These are phyloP conservation scores for Tenualosa thibaudeaui DNA, from an alignment of 2,797 vertebrate genomes.

Conservation along the genomic window DNA sequence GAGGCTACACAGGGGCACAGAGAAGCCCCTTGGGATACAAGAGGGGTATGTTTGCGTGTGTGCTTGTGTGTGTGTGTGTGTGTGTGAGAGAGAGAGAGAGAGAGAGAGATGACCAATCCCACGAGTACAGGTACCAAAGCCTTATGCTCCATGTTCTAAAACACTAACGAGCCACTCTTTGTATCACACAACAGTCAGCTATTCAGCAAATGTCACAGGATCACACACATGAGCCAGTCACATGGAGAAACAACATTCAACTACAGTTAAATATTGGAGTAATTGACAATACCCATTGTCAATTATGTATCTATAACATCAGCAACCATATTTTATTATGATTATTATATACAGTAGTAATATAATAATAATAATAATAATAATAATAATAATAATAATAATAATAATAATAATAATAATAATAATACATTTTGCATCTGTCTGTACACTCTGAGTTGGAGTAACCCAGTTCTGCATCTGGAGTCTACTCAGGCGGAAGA, in stretches of 20 bases:
- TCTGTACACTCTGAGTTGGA: neutral
- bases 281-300: too few species aligned
- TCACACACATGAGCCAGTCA: neutral
- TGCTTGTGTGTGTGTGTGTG: conserved; percentile 41
- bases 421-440: neutral
- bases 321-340: neutral
- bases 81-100: conserved; percentile 52
- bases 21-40: neutral
- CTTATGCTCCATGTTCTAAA: conserved; percentile 3
- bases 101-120: neutral
- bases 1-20: conserved; percentile 10
- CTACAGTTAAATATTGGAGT: too few species aligned
- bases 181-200: neutral
- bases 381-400: neutral
- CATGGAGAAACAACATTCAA: neutral
- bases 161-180: neutral
- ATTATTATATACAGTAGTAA: neutral
- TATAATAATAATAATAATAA: neutral
- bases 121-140: conserved; percentile 15
- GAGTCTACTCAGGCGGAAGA: conserved; percentile 68
- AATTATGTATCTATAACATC: neutral
- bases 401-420: neutral
- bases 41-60: neutral
- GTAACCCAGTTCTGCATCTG: conserved; percentile 70
- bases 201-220: neutral